Evolutionary conservation across 2,113 vertebrate genomes (phyloP), one percentile per base, ranked within the genome.

Genomic region (Bos javanicus): DNA sequence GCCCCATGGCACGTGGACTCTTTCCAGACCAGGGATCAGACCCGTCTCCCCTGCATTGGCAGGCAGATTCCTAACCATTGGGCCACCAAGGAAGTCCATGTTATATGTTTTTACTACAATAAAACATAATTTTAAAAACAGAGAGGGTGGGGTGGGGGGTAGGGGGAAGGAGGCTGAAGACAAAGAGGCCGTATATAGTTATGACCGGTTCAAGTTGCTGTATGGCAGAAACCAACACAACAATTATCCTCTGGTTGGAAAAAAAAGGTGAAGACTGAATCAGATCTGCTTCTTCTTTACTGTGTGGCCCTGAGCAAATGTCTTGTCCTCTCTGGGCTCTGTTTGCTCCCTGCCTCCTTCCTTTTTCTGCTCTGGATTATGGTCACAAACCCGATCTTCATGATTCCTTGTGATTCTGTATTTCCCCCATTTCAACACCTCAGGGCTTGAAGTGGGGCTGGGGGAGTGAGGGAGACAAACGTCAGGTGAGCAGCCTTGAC

Each of bases 241-340:
- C 12, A 76, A 76, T 76, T 26, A 76, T 26, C 23, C 71, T 76
- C 23, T 25, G 19, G n/a, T 13, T 25, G 21, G 5, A 13, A 21
- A 15, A 5, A 9, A n/a, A 39, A 56, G 30, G 50, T 21, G 54
- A 50, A 17, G 23, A 30, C 1, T 71, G 1, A 78, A 26, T 46
- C 88, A 28, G 56, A 39, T 10, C 30, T 59, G 17, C 16, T 6
- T 23, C 13, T 30, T 5, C 0, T 5, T 48, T 30, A 4, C 87
- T 88, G 33, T 23, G 33, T 46, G 26, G 57, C 54, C 56, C 50
- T 21, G 36, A 60, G 76, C 87, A 11, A 39, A 71, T 4, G 30
- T 76, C 91, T 74, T 28, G 23, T 8, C 19, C 12, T 86, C 88
- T 93, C 48, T 81, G 64, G 87, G 46, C 67, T 57, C 80, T 25